Percentiles rank a stretch among this genome's conserved stretches.
phyloP scores from a whole-genome alignment of 2,113 vertebrate species.

The Lucifuga dentata region DNA sequence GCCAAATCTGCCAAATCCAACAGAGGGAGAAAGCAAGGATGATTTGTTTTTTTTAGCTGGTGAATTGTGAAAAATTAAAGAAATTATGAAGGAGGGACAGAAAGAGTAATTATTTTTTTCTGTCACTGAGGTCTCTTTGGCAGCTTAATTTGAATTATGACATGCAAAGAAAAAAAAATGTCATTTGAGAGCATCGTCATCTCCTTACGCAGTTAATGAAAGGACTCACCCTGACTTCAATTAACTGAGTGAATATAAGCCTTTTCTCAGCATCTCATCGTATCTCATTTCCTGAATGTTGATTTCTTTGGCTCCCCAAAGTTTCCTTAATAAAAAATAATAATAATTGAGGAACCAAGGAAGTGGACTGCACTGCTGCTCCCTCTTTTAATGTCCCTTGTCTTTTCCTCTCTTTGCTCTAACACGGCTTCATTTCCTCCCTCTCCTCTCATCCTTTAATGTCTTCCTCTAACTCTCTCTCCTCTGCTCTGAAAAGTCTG shows the following conservation, averaged over 20 bases:
- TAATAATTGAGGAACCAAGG: slow-evolving; percentile 36
- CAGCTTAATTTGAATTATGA: slow-evolving; percentile 62
- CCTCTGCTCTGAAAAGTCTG: slow-evolving; percentile 46
- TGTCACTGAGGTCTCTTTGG: slow-evolving; percentile 29
- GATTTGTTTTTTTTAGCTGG: slow-evolving; percentile 67
- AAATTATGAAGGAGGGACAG: slow-evolving; percentile 16
- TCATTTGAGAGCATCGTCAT: slow-evolving; percentile 59
- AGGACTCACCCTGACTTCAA: slow-evolving; percentile 51
- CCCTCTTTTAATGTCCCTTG: slow-evolving; percentile 53
- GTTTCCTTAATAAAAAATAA: slow-evolving; percentile 66
- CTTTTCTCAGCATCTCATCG: slow-evolving; percentile 50
- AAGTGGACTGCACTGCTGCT: not conserved
- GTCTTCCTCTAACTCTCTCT: slow-evolving; percentile 13
- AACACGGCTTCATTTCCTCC: slow-evolving; percentile 31
- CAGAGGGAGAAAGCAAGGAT: slow-evolving; percentile 42
- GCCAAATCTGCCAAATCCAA: slow-evolving; percentile 72
- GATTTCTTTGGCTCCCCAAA: slow-evolving; percentile 51
- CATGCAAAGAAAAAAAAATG: slow-evolving; percentile 21
- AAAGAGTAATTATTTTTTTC: slow-evolving; percentile 30
- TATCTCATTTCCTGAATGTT: slow-evolving; percentile 59
- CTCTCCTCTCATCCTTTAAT: too few species aligned
- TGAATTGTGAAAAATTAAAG: slow-evolving; percentile 33
- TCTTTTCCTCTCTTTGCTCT: slow-evolving; percentile 48
- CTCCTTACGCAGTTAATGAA: slow-evolving; percentile 43
- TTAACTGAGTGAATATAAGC: slow-evolving; percentile 60